Percentiles rank a stretch among this genome's conserved stretches.
Evolutionary conservation across 2,888 invertebrate genomes (phyloP).

Genomic region (Tetropium fuscum): DNA sequence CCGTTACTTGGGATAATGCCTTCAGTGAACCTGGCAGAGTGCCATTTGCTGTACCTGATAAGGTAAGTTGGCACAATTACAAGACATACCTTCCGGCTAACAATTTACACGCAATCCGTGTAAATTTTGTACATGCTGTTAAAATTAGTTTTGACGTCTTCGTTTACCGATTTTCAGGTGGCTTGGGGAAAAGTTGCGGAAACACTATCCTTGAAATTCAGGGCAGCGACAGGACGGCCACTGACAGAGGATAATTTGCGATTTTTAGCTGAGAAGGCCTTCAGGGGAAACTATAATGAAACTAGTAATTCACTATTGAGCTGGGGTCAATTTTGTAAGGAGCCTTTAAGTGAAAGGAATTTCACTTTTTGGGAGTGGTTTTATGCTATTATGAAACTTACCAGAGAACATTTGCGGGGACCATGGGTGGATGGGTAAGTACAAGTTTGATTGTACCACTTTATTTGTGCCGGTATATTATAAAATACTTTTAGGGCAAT

Average conservation of each 20-base stretch:
- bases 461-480: neutral
- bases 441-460: slow-evolving; percentile 68
- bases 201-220: slow-evolving; percentile 93
- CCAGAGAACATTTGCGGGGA: slow-evolving; percentile 90
- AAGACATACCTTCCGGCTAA: no score
- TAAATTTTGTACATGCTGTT: no score
- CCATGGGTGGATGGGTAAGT: slow-evolving; percentile 91
- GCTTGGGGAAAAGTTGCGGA: slow-evolving; percentile 91
- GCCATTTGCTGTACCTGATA: slow-evolving; percentile 94
- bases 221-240: slow-evolving; percentile 86
- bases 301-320: slow-evolving; percentile 72
- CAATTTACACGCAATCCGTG: no score
- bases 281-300: slow-evolving; percentile 72
- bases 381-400: slow-evolving; percentile 97
- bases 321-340: slow-evolving; percentile 96
- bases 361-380: slow-evolving; percentile 99
- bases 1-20: slow-evolving; percentile 99
- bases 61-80: no score
- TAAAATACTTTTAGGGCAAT: slow-evolving; percentile 71
- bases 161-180: slow-evolving; percentile 66
- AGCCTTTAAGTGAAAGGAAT: slow-evolving; percentile 88
- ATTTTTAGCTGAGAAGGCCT: slow-evolving; percentile 92
- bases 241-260: slow-evolving; percentile 89
- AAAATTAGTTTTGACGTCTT: no score
- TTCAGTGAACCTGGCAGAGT: slow-evolving; percentile 94